Percentiles rank a stretch among this genome's conserved stretches.
These are phyloP conservation scores for Lates japonicus DNA, from an alignment of 2,797 vertebrate genomes.

Conservation along the genomic window DNA sequence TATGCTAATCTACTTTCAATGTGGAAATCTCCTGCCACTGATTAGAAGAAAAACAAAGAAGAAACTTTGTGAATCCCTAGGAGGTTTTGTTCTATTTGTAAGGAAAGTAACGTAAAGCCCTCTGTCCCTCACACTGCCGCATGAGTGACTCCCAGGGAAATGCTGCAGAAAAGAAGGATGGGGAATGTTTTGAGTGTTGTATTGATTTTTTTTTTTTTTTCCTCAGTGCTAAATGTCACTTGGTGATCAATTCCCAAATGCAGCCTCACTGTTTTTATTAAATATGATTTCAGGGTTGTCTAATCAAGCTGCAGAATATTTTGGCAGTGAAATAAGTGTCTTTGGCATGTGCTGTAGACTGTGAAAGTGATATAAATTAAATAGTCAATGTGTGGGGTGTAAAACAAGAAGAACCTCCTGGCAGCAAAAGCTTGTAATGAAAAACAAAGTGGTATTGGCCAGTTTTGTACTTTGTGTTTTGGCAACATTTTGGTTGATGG, in stretches of 20 bases:
- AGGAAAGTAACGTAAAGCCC: conserved; percentile 54
- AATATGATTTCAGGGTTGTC: conserved; percentile 35
- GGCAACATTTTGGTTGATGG: neutral
- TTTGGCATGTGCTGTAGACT: neutral
- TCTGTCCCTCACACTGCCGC: conserved; percentile 49
- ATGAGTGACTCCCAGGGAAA: conserved; percentile 58
- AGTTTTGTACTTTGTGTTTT: neutral
- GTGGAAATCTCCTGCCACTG: conserved; percentile 76
- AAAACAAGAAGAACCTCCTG: neutral
- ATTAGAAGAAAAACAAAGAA: conserved; percentile 76
- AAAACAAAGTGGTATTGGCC: neutral
- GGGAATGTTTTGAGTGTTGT: conserved; percentile 28
- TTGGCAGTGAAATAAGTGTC: conserved; percentile 2
- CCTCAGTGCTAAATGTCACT: conserved; percentile 29
- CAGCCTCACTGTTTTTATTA: conserved; percentile 16
- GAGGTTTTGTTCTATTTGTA: conserved; percentile 58
- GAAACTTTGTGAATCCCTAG: conserved; percentile 62
- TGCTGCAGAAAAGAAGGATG: conserved; percentile 43
- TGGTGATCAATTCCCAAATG: conserved; percentile 18
- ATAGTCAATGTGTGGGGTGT: conserved; percentile 2
- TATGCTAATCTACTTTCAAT: conserved; percentile 75
- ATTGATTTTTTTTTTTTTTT: neutral
- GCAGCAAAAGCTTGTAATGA: neutral
- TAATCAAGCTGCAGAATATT: conserved; percentile 29
- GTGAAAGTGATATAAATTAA: conserved; percentile 9